Conservation (phyloP, 1,140 invertebrate genomes). For the Drosophila elegans region DNA sequence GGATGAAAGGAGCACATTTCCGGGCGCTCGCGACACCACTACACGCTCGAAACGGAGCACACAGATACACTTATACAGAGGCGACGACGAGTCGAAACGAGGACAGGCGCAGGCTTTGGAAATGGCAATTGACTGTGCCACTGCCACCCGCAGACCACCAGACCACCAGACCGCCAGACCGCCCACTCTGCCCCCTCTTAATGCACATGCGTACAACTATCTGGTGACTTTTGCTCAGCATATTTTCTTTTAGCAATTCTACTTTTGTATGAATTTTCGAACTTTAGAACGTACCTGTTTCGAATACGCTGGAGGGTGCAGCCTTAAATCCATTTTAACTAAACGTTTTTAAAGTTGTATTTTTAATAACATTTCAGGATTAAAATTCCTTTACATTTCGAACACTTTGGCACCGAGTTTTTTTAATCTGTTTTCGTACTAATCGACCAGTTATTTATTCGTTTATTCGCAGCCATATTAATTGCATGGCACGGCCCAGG, state of each 20-base stretch:
- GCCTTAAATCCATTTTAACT: slow-evolving; percentile 8
- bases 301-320: neutral
- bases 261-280: neutral
- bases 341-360: no score
- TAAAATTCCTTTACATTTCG: neutral
- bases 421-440: neutral
- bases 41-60: slow-evolving; percentile 18
- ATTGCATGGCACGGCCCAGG: slow-evolving; percentile 6
- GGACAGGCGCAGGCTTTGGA: slow-evolving; percentile 66
- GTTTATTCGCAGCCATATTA: slow-evolving; percentile 25
- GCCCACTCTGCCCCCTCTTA: slow-evolving; percentile 23
- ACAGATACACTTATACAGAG: slow-evolving; percentile 28
- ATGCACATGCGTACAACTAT: slow-evolving; percentile 69
- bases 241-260: neutral
- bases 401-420: slow-evolving; percentile 27
- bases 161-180: neutral
- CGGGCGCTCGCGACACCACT: slow-evolving; percentile 51
- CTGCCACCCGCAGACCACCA: neutral
- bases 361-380: neutral
- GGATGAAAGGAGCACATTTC: slow-evolving; percentile 78
- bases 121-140: slow-evolving; percentile 42
- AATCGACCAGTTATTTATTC: neutral
- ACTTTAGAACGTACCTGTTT: slow-evolving; percentile 24
- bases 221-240: slow-evolving; percentile 22
- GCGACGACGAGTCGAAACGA: slow-evolving; percentile 67